Evolutionary conservation across 1,140 invertebrate species (phyloP).

Genomic region (Drosophila paulistorum): DNA sequence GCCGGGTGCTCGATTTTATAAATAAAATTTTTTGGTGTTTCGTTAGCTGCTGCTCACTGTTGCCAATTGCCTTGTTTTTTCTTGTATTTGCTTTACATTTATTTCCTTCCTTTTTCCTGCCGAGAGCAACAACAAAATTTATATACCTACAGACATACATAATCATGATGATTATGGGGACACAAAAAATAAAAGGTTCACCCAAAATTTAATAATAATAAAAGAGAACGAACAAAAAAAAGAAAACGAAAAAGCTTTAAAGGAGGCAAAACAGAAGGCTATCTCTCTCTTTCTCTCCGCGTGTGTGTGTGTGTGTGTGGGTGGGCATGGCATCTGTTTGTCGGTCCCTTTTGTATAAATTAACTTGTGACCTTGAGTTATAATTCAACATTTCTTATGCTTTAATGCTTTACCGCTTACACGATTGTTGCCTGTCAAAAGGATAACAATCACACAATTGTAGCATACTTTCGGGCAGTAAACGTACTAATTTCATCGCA

Average conservation of each 20-base stretch:
- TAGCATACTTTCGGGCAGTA: constrained; percentile 32
- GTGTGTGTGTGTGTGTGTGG: constrained; percentile 19
- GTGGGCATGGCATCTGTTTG: constrained; percentile 35
- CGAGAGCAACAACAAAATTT: constrained; percentile 20
- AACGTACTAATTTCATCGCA: constrained; percentile 24
- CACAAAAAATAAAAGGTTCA: constrained; percentile 11
- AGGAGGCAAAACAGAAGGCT: constrained; percentile 12
- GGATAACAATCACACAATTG: constrained; percentile 30
- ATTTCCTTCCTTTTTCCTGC: constrained; percentile 55
- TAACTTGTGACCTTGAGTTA: constrained; percentile 68
- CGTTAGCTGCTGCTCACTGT: constrained; percentile 41
- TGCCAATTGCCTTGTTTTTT: constrained; percentile 71
- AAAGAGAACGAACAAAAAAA: constrained; percentile 23
- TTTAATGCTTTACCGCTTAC: constrained; percentile 54
- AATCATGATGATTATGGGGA: constrained; percentile 21
- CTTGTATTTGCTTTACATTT: constrained; percentile 43
- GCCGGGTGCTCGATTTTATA: constrained; percentile 78
- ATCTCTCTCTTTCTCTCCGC: constrained; percentile 17
- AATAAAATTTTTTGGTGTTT: constrained; percentile 67
- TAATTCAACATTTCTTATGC: constrained; percentile 64
- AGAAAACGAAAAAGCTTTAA: constrained; percentile 17
- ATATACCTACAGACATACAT: constrained; percentile 20
- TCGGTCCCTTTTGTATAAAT: constrained; percentile 60
- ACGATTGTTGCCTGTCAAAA: constrained; percentile 16
- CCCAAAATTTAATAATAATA: constrained; percentile 22